A percentile compares a stretch with the other conserved stretches of the same genome.
phyloP scores from a whole-genome alignment of 2,113 vertebrate species.

The Picathartes gymnocephalus region DNA sequence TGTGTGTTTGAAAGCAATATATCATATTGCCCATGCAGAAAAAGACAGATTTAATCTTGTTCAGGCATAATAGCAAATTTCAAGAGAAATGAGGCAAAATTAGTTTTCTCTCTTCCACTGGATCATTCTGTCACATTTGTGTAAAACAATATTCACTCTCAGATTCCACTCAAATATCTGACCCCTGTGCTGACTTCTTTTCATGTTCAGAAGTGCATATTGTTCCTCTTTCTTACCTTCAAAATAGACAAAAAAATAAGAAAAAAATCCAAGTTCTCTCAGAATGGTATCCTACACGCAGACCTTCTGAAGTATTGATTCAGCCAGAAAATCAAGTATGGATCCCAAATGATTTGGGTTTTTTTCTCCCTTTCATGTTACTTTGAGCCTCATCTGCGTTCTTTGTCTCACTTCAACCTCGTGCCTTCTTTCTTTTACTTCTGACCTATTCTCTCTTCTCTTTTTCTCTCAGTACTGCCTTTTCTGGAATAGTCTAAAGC shows the following conservation, averaged over 20 bases:
- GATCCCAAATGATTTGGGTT: neutral
- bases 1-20: neutral
- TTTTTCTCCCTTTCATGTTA: neutral
- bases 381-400: accelerated
- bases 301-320: neutral
- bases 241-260: neutral
- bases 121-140: neutral
- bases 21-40: neutral
- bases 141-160: neutral
- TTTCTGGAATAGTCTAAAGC: neutral
- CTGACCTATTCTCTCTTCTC: neutral
- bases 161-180: neutral
- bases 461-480: neutral
- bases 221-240: neutral
- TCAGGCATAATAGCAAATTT: neutral
- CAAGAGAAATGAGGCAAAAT: neutral
- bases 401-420: neutral
- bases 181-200: neutral
- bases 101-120: neutral
- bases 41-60: neutral
- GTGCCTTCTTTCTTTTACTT: neutral
- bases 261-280: neutral
- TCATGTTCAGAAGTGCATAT: neutral
- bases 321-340: neutral
- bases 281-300: accelerated